phyloP scores from a whole-genome alignment of 2,888 invertebrate species.

The Syrista parreyssii region DNA sequence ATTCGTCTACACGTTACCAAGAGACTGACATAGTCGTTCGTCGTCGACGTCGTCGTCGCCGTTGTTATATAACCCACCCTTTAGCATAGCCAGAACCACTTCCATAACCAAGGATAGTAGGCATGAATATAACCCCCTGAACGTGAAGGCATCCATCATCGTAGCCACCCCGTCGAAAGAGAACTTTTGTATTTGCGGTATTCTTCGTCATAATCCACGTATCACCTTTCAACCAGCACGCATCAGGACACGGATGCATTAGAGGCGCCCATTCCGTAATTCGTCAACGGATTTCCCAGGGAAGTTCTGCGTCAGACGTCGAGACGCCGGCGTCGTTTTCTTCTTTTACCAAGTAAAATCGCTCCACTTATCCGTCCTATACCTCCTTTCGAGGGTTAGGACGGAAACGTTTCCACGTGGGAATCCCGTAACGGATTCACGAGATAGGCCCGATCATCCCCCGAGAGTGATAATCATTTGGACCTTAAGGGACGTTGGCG shows the following conservation, averaged over 20 bases:
- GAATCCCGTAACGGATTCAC: background rate
- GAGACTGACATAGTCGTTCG: background rate
- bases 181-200: slow-evolving; percentile 26
- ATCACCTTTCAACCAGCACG: slow-evolving; percentile 32
- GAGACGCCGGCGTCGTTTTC: too few relatives aligned
- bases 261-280: slow-evolving; percentile 26
- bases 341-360: too few relatives aligned
- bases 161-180: slow-evolving; percentile 8
- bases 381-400: background rate
- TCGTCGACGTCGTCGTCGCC: too few relatives aligned
- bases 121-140: too few relatives aligned
- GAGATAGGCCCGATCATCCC: too few relatives aligned
- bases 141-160: slow-evolving; percentile 24
- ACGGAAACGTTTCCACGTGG: background rate
- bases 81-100: too few relatives aligned
- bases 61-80: too few relatives aligned
- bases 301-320: too few relatives aligned
- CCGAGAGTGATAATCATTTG: too few relatives aligned
- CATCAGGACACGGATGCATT: slow-evolving; percentile 20
- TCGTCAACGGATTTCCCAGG: slow-evolving; percentile 19
- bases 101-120: too few relatives aligned
- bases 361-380: too few relatives aligned
- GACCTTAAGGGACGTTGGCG: too few relatives aligned
- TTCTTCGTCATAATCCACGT: slow-evolving; percentile 28
- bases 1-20: slow-evolving; percentile 22